phyloP scores from a whole-genome alignment of 2,113 vertebrate genomes.

The Cettia cetti region DNA sequence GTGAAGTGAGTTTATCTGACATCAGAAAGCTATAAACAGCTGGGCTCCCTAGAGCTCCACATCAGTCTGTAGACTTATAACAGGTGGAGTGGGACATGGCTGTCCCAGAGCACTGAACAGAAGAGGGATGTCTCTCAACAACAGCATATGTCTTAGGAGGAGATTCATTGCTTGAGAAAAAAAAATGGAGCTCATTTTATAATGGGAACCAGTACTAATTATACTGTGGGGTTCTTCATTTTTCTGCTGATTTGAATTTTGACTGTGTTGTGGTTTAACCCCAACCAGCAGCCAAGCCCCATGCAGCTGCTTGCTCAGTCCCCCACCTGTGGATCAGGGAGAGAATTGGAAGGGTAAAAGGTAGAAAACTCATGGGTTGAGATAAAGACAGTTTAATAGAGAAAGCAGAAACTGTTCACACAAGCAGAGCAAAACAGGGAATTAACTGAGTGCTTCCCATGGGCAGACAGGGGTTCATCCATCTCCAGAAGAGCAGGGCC shows the following conservation, averaged over 20 bases:
- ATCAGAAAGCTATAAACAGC: neutral
- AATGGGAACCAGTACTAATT: neutral
- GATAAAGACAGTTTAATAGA: neutral
- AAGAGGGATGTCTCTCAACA: neutral
- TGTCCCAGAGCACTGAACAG: neutral
- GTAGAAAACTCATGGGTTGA: neutral
- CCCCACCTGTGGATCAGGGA: neutral
- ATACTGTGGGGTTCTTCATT: neutral
- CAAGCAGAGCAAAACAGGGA: neutral
- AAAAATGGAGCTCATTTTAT: neutral
- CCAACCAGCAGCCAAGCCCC: neutral
- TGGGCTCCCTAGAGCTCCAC: neutral
- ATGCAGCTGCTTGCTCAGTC: rapidly evolving
- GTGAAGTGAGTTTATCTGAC: neutral
- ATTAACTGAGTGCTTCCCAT: neutral
- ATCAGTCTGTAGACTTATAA: neutral
- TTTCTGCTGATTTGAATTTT: neutral
- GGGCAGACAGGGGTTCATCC: neutral
- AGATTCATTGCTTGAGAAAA: neutral
- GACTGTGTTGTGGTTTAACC: neutral
- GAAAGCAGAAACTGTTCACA: neutral
- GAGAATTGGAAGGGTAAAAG: neutral
- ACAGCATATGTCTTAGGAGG: neutral
- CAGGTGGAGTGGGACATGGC: neutral
- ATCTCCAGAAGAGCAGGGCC: neutral